A percentile compares a stretch with the other conserved stretches of the same genome.
Conservation (phyloP, 2,113 vertebrate genomes). For the Rhineura floridana region DNA sequence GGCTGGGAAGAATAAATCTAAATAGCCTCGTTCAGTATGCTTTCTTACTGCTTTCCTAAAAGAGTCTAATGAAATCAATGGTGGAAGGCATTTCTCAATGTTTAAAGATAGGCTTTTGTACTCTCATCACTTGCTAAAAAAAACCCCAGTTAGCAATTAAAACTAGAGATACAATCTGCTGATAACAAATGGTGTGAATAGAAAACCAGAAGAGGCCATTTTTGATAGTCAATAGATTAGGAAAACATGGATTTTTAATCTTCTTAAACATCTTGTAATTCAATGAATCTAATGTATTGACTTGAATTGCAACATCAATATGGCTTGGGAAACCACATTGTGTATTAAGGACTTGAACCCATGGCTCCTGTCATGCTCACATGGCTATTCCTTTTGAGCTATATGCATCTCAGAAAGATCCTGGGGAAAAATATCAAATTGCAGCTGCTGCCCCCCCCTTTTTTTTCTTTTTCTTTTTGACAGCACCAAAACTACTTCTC, state of each 20-base stretch:
- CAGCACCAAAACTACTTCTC: not conserved
- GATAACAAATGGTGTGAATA: slow-evolving; percentile 67
- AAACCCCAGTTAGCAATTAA: slow-evolving; percentile 58
- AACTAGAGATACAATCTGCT: slow-evolving; percentile 67
- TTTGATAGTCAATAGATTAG: slow-evolving; percentile 70
- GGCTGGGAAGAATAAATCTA: slow-evolving; percentile 50
- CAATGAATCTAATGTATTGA: slow-evolving; percentile 45
- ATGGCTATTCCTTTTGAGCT: not conserved
- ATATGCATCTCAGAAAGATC: not conserved
- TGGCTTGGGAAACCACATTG: slow-evolving; percentile 44
- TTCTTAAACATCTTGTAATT: slow-evolving; percentile 59
- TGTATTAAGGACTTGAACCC: not conserved
- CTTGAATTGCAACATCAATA: slow-evolving; percentile 59
- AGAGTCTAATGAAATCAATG: slow-evolving; percentile 50
- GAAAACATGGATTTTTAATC: slow-evolving; percentile 62
- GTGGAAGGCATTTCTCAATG: slow-evolving; percentile 20
- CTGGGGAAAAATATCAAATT: accelerated
- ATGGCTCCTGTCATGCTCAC: not conserved
- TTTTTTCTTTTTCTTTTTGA: not conserved
- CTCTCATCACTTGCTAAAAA: slow-evolving; percentile 48
- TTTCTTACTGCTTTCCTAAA: slow-evolving; percentile 57
- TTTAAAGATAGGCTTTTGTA: slow-evolving; percentile 55
- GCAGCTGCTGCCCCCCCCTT: not conserved
- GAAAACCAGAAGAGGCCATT: slow-evolving; percentile 61
- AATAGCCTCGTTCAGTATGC: slow-evolving; percentile 42